Evolutionary conservation across 1,140 invertebrate genomes (phyloP).

Genomic region (Bombyx mandarina): DNA sequence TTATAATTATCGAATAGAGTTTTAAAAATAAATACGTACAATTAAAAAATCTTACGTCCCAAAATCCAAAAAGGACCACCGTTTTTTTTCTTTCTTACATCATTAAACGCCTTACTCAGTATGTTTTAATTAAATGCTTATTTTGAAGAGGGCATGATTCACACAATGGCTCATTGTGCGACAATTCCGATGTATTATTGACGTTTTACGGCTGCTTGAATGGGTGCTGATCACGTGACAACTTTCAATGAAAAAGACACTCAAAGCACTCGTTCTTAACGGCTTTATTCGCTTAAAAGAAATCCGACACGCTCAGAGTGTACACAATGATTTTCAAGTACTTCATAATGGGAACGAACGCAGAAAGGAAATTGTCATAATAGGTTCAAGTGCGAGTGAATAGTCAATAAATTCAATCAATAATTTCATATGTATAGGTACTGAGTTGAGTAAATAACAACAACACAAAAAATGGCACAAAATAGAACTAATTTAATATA

Average conservation of each 20-base stretch:
- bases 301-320: not conserved
- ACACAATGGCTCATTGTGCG: slow-evolving; percentile 34
- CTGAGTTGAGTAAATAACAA: not conserved
- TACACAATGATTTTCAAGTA: slow-evolving; percentile 7
- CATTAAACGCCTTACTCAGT: slow-evolving; percentile 3
- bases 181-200: slow-evolving; percentile 28
- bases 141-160: slow-evolving; percentile 26
- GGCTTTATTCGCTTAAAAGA: not conserved
- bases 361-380: slow-evolving; percentile 6
- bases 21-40: too few species aligned
- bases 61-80: too few species aligned
- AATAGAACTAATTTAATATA: not conserved
- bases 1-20: too few species aligned
- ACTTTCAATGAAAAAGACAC: not conserved
- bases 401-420: slow-evolving; percentile 1
- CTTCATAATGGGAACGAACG: slow-evolving; percentile 8
- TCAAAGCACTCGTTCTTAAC: not conserved
- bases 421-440: not conserved
- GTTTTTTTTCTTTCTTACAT: too few species aligned
- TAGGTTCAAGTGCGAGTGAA: not conserved
- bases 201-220: slow-evolving; percentile 21
- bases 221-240: slow-evolving; percentile 9
- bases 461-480: not conserved
- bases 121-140: slow-evolving; percentile 36
- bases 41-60: too few species aligned